Base-by-base conservation (phyloP, 2,113 vertebrate genomes). In the Mohoua ochrocephala region DNA sequence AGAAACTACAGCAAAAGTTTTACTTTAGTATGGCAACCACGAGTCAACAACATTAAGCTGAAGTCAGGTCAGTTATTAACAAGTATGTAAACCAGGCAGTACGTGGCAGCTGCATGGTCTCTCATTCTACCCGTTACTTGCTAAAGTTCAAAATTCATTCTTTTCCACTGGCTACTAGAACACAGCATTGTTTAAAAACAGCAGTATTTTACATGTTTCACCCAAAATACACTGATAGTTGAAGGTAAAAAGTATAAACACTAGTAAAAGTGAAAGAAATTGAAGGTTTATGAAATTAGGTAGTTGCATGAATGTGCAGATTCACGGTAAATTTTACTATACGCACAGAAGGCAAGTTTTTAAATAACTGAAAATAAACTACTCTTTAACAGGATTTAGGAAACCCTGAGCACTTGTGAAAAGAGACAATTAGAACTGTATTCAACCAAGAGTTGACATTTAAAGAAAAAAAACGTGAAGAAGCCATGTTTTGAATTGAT, bases 401-500 rank as follows among this genome's bases (percentile, higher is more conserved):
- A 92, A 95, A 75, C 17, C 39, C 59, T 45, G 1, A 6, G n/a
- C 56, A 71, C 57, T 80, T 91, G 65, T 70, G 53, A 80, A 89
- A 89, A 81, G 84, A 59, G 67, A 91, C 5, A 5, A 91, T 69
- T 65, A 83, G 57, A 94, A 90, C 26, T 70, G 77, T 28, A 89
- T 89, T 87, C 81, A 93, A 87, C 41, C 54, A 93, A 88, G 26
- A 70, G 65, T n/a, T 69, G 88, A 91, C n/a, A 9, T 88, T 89
- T 64, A 8, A 37, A 5, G 31, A 7, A 91, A 83, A 91, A 83
- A 96, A 87, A 96, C 22, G 49, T 63, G 95, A 94, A 95, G 90
- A 81, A 96, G 91, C 23, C 53, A 61, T 47, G 53, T 93, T 86
- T 63, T 85, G 73, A 97, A 97, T 92, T 63, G 42, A 87, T 91